Evolutionary conservation across 2,113 vertebrate genomes (phyloP).

Genomic region (Dipodomys spectabilis): DNA sequence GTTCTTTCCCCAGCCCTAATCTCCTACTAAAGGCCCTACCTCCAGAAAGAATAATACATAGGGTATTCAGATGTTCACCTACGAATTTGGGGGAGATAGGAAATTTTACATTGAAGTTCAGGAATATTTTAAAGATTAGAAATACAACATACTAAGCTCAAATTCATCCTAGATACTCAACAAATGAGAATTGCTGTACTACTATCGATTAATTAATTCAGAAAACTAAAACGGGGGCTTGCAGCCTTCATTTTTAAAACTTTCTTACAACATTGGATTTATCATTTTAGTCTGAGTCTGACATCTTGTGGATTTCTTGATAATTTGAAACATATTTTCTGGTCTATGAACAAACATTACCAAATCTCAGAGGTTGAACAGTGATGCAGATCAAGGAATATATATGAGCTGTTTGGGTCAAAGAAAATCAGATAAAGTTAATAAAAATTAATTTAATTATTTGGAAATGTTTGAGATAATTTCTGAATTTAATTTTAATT

Average conservation of each 20-base stretch:
- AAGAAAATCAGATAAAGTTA: neutral
- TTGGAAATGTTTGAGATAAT: neutral
- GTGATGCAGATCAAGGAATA: neutral
- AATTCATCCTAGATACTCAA: neutral
- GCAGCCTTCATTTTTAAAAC: neutral
- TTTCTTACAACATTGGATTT: neutral
- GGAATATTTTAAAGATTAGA: conserved; percentile 15
- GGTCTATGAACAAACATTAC: neutral
- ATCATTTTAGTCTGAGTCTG: conserved; percentile 60
- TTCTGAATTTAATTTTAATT: conserved; percentile 31
- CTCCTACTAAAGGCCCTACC: too few relatives aligned
- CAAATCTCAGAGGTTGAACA: neutral
- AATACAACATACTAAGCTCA: neutral
- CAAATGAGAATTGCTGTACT: neutral
- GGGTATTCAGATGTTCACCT: neutral
- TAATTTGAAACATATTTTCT: neutral
- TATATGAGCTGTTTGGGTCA: neutral
- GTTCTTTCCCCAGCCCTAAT: neutral
- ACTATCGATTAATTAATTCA: neutral
- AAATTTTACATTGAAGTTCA: neutral
- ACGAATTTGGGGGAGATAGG: neutral
- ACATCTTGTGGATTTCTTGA: conserved; percentile 78
- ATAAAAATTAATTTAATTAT: neutral
- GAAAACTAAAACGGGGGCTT: conserved; percentile 40
- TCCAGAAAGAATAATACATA: neutral